Percentiles rank a stretch among this genome's conserved stretches.
Evolutionary conservation across 1,140 invertebrate species (phyloP).

Genomic region (Hydropsyche tenuis): DNA sequence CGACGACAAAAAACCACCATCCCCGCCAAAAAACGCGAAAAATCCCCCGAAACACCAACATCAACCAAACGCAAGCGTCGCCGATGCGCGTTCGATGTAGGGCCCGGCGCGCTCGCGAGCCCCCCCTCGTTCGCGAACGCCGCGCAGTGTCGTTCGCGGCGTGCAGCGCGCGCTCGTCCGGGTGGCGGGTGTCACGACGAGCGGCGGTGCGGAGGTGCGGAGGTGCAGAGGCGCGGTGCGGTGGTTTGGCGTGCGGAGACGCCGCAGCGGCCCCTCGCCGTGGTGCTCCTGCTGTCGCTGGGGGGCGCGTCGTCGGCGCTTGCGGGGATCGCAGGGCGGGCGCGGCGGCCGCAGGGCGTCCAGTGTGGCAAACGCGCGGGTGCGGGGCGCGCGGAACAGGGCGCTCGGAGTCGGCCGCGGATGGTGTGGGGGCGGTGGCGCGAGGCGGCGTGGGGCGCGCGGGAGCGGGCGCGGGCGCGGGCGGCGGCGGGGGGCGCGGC

Average conservation of each 20-base stretch:
- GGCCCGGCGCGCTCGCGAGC: not conserved
- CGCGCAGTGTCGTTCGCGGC: not conserved
- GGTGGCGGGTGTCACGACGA: not conserved
- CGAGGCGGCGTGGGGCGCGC: constrained; percentile 61
- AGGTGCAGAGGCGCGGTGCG: not conserved
- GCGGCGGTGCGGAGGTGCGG: not conserved
- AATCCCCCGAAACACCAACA: not conserved
- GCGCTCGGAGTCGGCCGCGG: constrained; percentile 61
- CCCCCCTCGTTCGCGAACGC: not conserved
- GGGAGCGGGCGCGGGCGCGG: not conserved
- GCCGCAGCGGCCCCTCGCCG: too few species aligned
- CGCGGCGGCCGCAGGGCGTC: constrained; percentile 51
- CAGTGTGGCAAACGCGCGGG: constrained; percentile 52
- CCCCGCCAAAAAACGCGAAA: not conserved
- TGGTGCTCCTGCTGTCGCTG: too few species aligned
- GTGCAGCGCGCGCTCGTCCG: not conserved
- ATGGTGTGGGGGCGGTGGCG: constrained; percentile 48
- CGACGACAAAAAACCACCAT: too few species aligned
- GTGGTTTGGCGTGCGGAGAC: too few species aligned
- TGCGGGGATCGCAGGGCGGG: constrained; percentile 47
- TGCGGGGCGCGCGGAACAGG: constrained; percentile 54
- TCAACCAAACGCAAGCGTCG: not conserved
- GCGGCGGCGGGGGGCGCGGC: not conserved
- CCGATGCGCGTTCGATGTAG: not conserved
- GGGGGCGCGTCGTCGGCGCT: too few species aligned